Percentiles rank a stretch among this genome's conserved stretches.
Conservation (phyloP, 2,888 invertebrate genomes). For the Stenoptilia bipunctidactyla region DNA sequence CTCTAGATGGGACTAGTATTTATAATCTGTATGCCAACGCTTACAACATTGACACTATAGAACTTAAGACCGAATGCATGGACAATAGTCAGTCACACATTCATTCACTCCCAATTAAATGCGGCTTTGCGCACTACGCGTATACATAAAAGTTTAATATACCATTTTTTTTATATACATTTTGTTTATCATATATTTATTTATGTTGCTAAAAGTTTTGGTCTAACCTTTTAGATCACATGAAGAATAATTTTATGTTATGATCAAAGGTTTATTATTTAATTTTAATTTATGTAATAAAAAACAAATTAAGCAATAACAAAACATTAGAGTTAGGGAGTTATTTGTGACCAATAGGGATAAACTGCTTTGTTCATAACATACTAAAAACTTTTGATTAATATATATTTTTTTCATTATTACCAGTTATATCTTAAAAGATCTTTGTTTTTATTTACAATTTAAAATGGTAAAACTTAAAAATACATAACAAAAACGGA, state of each 20-base stretch:
- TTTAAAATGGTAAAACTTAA: constrained; percentile 60
- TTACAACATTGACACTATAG: constrained; percentile 19
- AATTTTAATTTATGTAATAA: no score
- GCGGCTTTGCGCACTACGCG: neutral
- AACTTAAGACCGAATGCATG: constrained; percentile 19
- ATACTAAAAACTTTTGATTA: neutral
- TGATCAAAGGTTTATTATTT: neutral
- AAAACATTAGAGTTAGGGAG: neutral
- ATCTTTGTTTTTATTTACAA: constrained; percentile 55
- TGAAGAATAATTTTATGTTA: constrained; percentile 8
- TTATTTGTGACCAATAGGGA: neutral
- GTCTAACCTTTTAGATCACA: constrained; percentile 18
- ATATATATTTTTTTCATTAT: constrained; percentile 21
- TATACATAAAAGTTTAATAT: neutral
- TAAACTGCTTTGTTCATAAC: neutral
- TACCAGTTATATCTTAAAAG: constrained; percentile 44
- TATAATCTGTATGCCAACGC: no score
- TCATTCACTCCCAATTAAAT: neutral
- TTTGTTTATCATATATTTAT: neutral
- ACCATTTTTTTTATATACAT: neutral
- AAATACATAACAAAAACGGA: constrained; percentile 66
- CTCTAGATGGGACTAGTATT: no score
- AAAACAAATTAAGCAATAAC: neutral
- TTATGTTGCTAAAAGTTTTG: constrained; percentile 12
- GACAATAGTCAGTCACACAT: constrained; percentile 12